Percentiles rank a stretch among this genome's conserved stretches.
These are phyloP conservation scores for Hirudinaria manillensis DNA, from an alignment of 2,888 invertebrate genomes.

Conservation along the genomic window DNA sequence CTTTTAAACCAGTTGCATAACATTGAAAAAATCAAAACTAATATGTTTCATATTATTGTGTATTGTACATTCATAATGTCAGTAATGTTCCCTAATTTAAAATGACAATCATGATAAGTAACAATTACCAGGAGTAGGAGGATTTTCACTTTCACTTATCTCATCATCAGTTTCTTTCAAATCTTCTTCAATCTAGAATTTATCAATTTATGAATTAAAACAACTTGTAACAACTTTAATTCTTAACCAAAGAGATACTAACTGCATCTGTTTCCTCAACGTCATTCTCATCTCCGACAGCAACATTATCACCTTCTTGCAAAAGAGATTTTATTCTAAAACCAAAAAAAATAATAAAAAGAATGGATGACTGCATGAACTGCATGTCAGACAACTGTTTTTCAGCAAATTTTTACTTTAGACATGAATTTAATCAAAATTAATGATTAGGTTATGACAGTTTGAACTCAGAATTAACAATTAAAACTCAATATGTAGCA, in stretches of 20 bases:
- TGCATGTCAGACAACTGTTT: too few species aligned
- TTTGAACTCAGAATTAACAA: too few species aligned
- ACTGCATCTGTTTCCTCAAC: not conserved
- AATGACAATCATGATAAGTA: not conserved
- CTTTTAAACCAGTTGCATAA: not conserved
- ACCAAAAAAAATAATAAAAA: not conserved
- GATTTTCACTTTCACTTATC: slow-evolving; percentile 73
- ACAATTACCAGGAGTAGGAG: slow-evolving; percentile 50
- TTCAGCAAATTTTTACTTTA: too few species aligned
- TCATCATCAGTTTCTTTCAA: slow-evolving; percentile 77
- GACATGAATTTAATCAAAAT: too few species aligned
- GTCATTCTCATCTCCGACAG: slow-evolving; percentile 42
- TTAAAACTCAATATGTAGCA: too few species aligned
- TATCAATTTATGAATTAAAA: slow-evolving; percentile 38
- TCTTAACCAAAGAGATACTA: not conserved
- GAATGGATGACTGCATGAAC: too few species aligned
- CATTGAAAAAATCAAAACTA: not conserved
- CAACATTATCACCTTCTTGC: slow-evolving; percentile 30
- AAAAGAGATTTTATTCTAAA: not conserved
- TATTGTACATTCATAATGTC: too few species aligned
- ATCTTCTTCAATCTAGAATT: slow-evolving; percentile 75
- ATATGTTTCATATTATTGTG: not conserved
- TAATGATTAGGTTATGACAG: too few species aligned
- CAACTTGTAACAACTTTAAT: not conserved
- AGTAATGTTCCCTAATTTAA: too few species aligned